Evolutionary conservation across 2,113 vertebrate genomes (phyloP).

Genomic region (Eptesicus fuscus): DNA sequence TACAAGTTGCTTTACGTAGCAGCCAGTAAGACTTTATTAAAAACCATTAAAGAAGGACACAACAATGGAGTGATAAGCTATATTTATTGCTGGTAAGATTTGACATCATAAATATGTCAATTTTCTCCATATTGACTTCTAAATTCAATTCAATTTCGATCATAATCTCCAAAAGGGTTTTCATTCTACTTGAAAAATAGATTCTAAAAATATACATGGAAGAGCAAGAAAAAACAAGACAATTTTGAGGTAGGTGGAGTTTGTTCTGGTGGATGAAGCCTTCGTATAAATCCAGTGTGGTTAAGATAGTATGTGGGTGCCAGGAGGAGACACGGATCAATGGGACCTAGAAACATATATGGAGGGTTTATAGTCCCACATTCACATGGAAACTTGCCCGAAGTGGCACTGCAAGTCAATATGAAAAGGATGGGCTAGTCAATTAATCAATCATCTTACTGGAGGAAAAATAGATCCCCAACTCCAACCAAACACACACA

Average conservation of each 20-base stretch:
- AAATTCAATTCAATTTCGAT: slow-evolving; percentile 16
- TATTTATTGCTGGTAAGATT: neutral
- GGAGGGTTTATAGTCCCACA: neutral
- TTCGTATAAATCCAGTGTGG: neutral
- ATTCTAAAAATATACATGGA: neutral
- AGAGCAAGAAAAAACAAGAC: neutral
- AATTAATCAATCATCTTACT: neutral
- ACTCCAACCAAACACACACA: neutral
- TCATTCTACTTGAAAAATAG: neutral
- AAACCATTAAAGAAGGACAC: neutral
- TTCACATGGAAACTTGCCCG: neutral
- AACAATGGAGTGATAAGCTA: neutral
- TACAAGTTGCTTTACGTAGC: neutral
- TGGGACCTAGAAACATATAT: neutral
- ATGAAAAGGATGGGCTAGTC: neutral
- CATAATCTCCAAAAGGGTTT: neutral
- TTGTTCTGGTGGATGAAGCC: neutral
- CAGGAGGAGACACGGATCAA: rapidly evolving
- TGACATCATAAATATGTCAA: neutral
- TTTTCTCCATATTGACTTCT: neutral
- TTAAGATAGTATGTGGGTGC: rapidly evolving
- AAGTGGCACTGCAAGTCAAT: neutral
- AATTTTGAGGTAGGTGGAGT: neutral
- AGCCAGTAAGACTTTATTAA: neutral
- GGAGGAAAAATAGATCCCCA: neutral